Evolutionary conservation across 2,113 vertebrate genomes (phyloP).

Genomic region (Saguinus imperator): DNA sequence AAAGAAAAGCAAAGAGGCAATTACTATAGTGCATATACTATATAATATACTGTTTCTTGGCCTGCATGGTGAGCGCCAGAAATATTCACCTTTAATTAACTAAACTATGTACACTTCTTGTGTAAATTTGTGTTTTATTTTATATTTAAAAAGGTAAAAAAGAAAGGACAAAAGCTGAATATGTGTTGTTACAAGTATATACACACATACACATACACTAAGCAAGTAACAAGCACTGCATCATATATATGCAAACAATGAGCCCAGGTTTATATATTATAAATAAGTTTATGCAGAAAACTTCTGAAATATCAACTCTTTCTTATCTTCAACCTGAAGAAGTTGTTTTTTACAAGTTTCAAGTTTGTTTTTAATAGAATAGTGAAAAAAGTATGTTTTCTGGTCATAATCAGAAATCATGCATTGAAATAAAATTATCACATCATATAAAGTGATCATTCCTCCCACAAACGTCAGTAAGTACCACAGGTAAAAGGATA

Average conservation of each 20-base stretch:
- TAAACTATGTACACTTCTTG: not conserved
- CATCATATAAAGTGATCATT: not conserved
- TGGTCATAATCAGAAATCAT: slow-evolving; percentile 33
- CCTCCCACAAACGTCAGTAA: not conserved
- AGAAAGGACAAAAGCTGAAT: not conserved
- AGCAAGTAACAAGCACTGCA: not conserved
- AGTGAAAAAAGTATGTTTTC: not conserved
- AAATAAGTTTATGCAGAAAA: not conserved
- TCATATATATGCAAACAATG: not conserved
- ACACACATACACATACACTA: not conserved
- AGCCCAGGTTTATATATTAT: not conserved
- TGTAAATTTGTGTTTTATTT: not conserved
- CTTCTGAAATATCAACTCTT: not conserved
- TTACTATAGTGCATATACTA: not conserved
- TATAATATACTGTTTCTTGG: not conserved
- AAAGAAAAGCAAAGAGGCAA: not conserved
- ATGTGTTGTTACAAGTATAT: not conserved
- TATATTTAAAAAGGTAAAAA: not conserved
- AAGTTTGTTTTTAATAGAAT: slow-evolving; percentile 9
- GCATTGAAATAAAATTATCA: not conserved
- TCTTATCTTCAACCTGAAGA: slow-evolving; percentile 16
- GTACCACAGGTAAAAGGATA: not conserved
- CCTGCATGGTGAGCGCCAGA: not conserved
- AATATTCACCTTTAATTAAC: not conserved
- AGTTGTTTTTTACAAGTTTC: not conserved